Base-by-base conservation (phyloP, 2,888 invertebrate species). In the Diarsia brunnea region DNA sequence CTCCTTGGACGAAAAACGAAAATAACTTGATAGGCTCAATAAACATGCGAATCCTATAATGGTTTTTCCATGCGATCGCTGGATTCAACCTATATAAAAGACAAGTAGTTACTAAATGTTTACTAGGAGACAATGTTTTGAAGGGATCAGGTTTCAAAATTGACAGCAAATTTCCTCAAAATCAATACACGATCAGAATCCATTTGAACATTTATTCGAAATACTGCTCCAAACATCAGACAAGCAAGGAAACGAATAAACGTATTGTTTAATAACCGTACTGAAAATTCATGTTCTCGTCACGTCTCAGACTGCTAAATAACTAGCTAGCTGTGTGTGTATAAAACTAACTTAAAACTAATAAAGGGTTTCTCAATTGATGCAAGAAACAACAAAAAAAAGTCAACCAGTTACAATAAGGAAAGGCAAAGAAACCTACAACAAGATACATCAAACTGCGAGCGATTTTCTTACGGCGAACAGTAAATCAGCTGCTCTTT, bases 401-500 rank as follows among this genome's bases (percentile, higher is more conserved):
- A 16, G 5, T 0, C 53, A 55, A 47, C 47, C 27, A 63, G 63
- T 11, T 53, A 21, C 14, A 27, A 24, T 43, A 67, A 11, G 27
- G 53, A 77, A 53, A 27, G 51, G 53, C 27, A 78, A 64, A 58
- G 70, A 78, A 77, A 76, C 31, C 14, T 31, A 4, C 49, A 49
- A 24, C 66, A 5, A 82, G 53, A 31, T 12, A 71, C 43, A 53
- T 73, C 63, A 69, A 69, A 72, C 60, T 73, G 61, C 31, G 69
- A 68, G 12, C 68, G 69, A 67, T 78, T 85, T 81, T 85, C 82
- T 84, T 82, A 80, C 74, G 69, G 53, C 49, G 74, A 79, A 85
- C 82, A 73, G 81, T 82, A 80, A 85, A 87, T 89, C 87, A 87
- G 86, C 82, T 82, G 84, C 85, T 91, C 73, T 85, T 77, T 82